Percentiles rank a stretch among this genome's conserved stretches.
phyloP scores from a whole-genome alignment of 2,113 vertebrate species.

The Lophius piscatorius region DNA sequence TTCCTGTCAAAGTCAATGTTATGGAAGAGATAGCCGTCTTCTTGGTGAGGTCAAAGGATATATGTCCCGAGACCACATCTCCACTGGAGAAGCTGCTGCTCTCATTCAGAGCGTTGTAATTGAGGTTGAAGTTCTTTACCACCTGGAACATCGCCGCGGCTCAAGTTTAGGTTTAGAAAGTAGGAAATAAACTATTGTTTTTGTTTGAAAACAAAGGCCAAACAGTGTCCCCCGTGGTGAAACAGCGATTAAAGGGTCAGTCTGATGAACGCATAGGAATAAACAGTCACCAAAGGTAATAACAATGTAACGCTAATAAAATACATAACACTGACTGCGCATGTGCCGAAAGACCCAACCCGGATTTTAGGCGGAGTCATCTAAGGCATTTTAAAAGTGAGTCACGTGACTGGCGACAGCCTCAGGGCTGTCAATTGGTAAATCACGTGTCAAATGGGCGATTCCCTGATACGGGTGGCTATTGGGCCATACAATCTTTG shows the following conservation, averaged over 20 bases:
- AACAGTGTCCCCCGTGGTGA: not conserved
- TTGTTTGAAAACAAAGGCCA: not conserved
- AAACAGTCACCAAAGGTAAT: not conserved
- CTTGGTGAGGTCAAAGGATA: slow-evolving; percentile 53
- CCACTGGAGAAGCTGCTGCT: slow-evolving; percentile 14
- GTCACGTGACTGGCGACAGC: no score
- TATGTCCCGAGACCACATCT: slow-evolving; percentile 38
- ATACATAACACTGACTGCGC: not conserved
- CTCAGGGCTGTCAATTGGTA: no score
- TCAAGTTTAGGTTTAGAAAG: no score
- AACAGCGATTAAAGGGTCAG: no score
- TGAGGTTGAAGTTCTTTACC: slow-evolving; percentile 51
- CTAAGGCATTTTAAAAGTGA: no score
- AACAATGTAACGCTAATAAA: not conserved
- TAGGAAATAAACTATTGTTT: not conserved
- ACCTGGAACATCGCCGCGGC: slow-evolving; percentile 38
- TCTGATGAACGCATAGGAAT: no score
- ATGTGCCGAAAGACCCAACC: not conserved
- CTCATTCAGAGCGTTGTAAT: slow-evolving; percentile 25
- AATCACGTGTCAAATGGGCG: no score
- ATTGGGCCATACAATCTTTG: no score
- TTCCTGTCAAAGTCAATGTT: slow-evolving; percentile 22
- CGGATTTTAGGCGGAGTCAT: not conserved
- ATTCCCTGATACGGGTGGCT: no score
- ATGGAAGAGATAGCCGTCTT: slow-evolving; percentile 42